Evolutionary conservation across 53 echinoderm and acorn worm genomes (phyloP).

Genomic region (Glandiceps talaboti): DNA sequence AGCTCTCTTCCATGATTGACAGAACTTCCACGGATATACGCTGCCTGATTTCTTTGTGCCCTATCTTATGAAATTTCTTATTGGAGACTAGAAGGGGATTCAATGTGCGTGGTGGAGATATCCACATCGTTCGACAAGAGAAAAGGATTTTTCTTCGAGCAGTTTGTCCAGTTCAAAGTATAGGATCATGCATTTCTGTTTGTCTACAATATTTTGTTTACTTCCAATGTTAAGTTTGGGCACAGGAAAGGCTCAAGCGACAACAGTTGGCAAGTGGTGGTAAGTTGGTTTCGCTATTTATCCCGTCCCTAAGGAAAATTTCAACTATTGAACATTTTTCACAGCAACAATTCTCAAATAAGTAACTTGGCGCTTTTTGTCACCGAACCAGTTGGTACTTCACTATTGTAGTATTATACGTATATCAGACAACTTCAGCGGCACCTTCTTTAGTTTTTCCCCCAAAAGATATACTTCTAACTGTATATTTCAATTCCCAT

Average conservation of each 20-base stretch:
- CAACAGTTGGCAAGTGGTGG: slow-evolving; percentile 92
- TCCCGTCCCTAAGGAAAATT: too few relatives aligned
- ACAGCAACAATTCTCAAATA: too few relatives aligned
- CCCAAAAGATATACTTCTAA: too few relatives aligned
- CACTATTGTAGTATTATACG: too few relatives aligned
- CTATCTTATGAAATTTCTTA: not conserved
- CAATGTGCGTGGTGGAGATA: not conserved
- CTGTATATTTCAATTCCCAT: too few relatives aligned
- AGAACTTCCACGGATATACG: not conserved
- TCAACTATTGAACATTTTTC: too few relatives aligned
- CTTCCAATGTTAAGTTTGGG: not conserved
- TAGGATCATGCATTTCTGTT: not conserved
- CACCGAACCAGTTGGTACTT: too few relatives aligned
- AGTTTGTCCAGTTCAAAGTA: too few relatives aligned
- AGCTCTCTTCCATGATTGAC: not conserved
- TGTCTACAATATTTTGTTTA: not conserved
- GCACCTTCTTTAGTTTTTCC: too few relatives aligned
- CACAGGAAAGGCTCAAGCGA: slow-evolving; percentile 17
- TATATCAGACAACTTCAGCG: too few relatives aligned
- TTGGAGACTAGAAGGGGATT: not conserved
- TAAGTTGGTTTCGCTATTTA: too few relatives aligned
- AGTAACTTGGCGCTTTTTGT: too few relatives aligned
- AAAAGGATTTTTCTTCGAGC: not conserved
- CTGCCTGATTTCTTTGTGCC: not conserved
- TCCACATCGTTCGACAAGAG: not conserved